Base-by-base conservation (phyloP, 1,140 invertebrate species). In the Pseudobourletiella spinata region DNA sequence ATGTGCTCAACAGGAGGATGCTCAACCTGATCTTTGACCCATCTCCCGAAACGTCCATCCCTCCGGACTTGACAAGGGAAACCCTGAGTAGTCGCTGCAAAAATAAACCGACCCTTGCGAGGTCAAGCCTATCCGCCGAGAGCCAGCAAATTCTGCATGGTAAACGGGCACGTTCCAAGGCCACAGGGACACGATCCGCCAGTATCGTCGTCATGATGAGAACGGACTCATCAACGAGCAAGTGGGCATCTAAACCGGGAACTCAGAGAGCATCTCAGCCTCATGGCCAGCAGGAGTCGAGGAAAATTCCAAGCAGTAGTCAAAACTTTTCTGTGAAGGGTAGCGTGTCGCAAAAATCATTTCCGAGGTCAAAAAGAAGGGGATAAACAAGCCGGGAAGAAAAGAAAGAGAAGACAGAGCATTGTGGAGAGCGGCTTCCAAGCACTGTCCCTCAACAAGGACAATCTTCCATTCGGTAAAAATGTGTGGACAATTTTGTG, bases 181-280 rank as follows among this genome's bases (percentile, higher is more conserved):
- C n/a, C n/a, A n/a, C n/a, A n/a, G n/a, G n/a, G n/a, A n/a, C n/a
- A n/a, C n/a, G n/a, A n/a, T n/a, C n/a, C n/a, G n/a, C n/a, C n/a
- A n/a, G n/a, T n/a, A n/a, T n/a, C n/a, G n/a, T 11, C 11, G 35
- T 39, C 35, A 39, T 39, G 11, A 39, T 39, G 11, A 39, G 35
- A 39, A 39, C n/a, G 35, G 35, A n/a, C 11, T 39, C 35, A 39
- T 11, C 11, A n/a, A 39, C 35, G 35, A 46, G 48, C 22, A 51
- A 51, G 22, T 51, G 48, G 48, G 48, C 48, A 51, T 25, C 14
- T 26, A 51, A 25, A 26, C 48, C 48, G 15, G n/a, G 44, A 46
- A 46, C 22, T 46, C 18, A 46, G n/a, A 11, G 32, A 39, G 32
- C 8, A 39, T 11, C 32, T 39, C 8, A n/a, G n/a, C n/a, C n/a